Evolutionary conservation across 2,113 vertebrate species (phyloP), one percentile per base, ranked within the genome.

Genomic region (Oncorhynchus masou): DNA sequence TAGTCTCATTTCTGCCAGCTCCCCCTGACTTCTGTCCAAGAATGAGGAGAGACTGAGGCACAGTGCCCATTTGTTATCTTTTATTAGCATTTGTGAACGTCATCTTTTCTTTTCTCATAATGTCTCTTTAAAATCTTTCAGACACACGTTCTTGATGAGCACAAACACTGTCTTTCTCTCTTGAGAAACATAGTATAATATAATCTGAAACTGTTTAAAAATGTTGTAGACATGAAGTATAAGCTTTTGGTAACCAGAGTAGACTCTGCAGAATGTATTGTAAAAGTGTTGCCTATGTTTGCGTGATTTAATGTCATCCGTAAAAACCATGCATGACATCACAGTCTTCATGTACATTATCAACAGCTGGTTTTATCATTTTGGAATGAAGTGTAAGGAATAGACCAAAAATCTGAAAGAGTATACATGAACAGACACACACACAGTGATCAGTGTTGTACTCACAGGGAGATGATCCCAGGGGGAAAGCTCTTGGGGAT

Each of bases 401-500:
- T 22, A 49, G 34, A 25, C 3, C 19, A 8, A 70, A 70, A 74
- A 67, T 45, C 24, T 69, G n/a, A 25, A 11, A 12, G 27, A 19
- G 25, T 60, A 20, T 29, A 59, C 3, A 20, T 11, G 34, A 34
- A 76, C 29, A 77, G n/a, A 19, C 6, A 70, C 27, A 45, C 39
- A 57, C 29, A 45, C 11, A 69, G 4, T 5, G 13, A 4, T 54
- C 4, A 31, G 22, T 12, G 51, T 3, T 68, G 0, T 83, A 97
- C 97, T 97, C 92, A 99, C 97, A 99, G 90, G 39, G 97, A 98
- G 90, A 97, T 96, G 92, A 99, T 93, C 75, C 96, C 96, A 0
- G 94, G 92, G 4, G 97, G 96, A 81, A 99, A 94, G 79, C 92
- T 96, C 91, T 93, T 96, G 84, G 96, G 97, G 78, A 98, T 95